These are phyloP conservation scores for Mola mola DNA, from an alignment of 2,113 vertebrate species.

Conservation along the genomic window DNA sequence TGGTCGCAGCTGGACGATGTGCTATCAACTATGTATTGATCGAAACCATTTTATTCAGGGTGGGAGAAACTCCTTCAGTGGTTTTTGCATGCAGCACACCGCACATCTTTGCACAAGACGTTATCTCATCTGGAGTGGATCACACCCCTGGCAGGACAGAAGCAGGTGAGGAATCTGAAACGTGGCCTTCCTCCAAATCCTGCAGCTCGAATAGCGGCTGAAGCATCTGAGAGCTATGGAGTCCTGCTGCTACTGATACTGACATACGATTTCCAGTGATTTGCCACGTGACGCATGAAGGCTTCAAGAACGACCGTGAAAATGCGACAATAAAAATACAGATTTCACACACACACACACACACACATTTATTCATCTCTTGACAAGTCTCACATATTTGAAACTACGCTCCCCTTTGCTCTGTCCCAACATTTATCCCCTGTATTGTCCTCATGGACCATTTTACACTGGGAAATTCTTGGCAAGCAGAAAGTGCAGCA, in stretches of 20 bases:
- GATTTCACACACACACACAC: too few relatives aligned
- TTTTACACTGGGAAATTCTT: constrained; percentile 22
- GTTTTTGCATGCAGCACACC: background rate
- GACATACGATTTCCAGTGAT: too few relatives aligned
- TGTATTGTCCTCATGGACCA: constrained; percentile 15
- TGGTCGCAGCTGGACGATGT: too few relatives aligned
- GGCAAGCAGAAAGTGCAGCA: constrained; percentile 34
- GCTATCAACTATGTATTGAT: background rate
- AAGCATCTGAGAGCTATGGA: constrained; percentile 19
- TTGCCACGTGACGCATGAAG: background rate
- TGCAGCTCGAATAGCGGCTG: constrained; percentile 29
- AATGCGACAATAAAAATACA: too few relatives aligned
- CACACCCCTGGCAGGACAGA: constrained; percentile 4
- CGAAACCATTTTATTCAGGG: background rate
- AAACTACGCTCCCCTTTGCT: too few relatives aligned
- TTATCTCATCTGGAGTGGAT: constrained; percentile 25
- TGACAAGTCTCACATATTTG: too few relatives aligned
- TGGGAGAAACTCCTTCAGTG: background rate
- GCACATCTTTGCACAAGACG: background rate
- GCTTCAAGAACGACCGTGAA: too few relatives aligned
- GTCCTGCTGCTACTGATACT: constrained; percentile 1
- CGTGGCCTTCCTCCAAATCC: constrained; percentile 4
- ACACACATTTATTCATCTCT: too few relatives aligned
- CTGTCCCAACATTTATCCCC: too few relatives aligned
- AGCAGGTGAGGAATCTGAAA: constrained; percentile 49